These are phyloP conservation scores for Polydrusus cervinus DNA, from an alignment of 2,888 invertebrate genomes.

Conservation along the genomic window DNA sequence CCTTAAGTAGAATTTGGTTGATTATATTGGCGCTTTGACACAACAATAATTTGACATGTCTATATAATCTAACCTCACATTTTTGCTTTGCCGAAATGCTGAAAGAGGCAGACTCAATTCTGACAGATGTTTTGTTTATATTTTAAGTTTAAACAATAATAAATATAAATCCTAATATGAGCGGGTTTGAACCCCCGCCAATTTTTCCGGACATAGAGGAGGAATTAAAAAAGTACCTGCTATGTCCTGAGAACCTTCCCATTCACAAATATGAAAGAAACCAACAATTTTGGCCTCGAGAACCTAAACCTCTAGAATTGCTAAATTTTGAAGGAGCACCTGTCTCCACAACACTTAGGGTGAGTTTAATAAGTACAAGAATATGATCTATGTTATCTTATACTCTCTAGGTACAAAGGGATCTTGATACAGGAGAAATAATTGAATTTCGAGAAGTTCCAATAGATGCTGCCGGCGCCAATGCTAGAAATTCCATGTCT, in stretches of 20 bases:
- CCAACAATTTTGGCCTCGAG: constrained; percentile 79
- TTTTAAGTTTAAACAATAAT: constrained; percentile 3
- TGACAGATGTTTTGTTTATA: constrained; percentile 6
- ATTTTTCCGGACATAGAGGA: constrained; percentile 77
- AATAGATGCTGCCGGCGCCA: constrained; percentile 76
- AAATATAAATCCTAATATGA: constrained; percentile 22
- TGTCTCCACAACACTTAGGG: constrained; percentile 73
- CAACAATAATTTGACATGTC: not conserved
- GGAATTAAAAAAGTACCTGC: constrained; percentile 78
- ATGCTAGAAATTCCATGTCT: constrained; percentile 84
- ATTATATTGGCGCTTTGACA: not conserved
- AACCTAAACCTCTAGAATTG: constrained; percentile 73
- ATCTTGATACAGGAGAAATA: constrained; percentile 85
- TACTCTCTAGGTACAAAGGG: constrained; percentile 77
- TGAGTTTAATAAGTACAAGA: constrained; percentile 58
- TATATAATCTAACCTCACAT: constrained; percentile 30
- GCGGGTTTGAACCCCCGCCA: constrained; percentile 59
- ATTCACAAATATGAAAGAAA: constrained; percentile 82
- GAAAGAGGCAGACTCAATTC: not conserved
- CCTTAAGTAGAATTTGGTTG: not conserved
- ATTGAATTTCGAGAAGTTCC: constrained; percentile 79
- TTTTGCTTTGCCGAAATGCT: no score
- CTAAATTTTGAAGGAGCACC: constrained; percentile 73
- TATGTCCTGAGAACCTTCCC: constrained; percentile 80
- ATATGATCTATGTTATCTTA: not conserved